Evolutionary conservation across 30 jellyfish, hydroid and myxozoan species (phyloP), one percentile per base, ranked within the genome.

Genomic region (Aurelia aurita): DNA sequence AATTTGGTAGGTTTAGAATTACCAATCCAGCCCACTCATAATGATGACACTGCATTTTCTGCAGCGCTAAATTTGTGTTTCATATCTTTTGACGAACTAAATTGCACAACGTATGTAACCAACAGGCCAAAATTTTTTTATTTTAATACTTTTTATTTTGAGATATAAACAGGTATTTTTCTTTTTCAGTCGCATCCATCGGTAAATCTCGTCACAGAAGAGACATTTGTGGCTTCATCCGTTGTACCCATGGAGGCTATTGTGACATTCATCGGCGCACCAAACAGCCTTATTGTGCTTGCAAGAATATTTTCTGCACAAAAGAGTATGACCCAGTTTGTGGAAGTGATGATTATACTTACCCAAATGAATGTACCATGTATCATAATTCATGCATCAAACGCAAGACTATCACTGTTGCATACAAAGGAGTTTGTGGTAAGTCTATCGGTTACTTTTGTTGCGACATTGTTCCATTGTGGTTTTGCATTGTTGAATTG

Each of bases 291-390:
- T 91, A 59, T 76, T 91, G 98, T 84, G 82, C 98, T 11, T 91
- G 98, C 53, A 68, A 73, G 45, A 76, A 83, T 23, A 80, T 91
- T 23, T 85, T 58, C 64, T 91, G 98, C 82, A 76, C 98, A 32
- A 84, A 79, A 67, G 93, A 84, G 82, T 91, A 91, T 72, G 98
- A 85, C 79, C 98, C 98, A 13, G 94, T 91, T 46, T 91, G 98
- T 69, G 98, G 96, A 47, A 66, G 46, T 59, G 98, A 91, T 69
- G 90, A 85, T 20, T 91, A 60, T 70, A 91, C 98, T 5, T 91
- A 91, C 63, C 98, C 98, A 6, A 91, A 85, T 71, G 98, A 91
- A 77, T 91, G 98, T 61, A 86, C 88, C 26, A 49, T 91, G 93
- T 66, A 73, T 49, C 98, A 91, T 62, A 91, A 91, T 76, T 68